Conservation (phyloP, 2,113 vertebrate genomes). For the Capreolus pygargus region DNA sequence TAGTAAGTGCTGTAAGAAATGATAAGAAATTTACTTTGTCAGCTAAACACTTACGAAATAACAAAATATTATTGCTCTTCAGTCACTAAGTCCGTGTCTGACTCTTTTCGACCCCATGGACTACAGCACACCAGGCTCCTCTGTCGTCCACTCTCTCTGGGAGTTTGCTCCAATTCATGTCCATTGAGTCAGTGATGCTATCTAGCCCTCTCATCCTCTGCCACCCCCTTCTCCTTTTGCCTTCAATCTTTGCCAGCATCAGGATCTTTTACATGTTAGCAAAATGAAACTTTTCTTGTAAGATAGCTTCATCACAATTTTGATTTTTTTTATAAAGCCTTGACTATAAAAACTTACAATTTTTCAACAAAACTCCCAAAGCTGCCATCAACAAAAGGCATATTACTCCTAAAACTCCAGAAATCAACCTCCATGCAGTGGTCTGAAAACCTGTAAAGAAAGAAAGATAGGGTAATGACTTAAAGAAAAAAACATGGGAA, state of each 20-base stretch:
- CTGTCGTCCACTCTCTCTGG: neutral
- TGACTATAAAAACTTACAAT: slow-evolving; percentile 40
- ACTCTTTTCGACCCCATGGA: neutral
- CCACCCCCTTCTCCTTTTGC: neutral
- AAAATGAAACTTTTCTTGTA: neutral
- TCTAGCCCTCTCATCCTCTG: neutral
- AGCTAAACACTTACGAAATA: neutral
- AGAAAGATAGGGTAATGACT: neutral
- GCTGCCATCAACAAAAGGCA: slow-evolving; percentile 18
- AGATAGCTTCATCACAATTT: neutral
- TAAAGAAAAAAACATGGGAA: neutral
- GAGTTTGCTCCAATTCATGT: neutral
- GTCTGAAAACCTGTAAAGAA: slow-evolving; percentile 31
- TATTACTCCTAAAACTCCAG: slow-evolving; percentile 28
- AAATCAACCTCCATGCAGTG: slow-evolving; percentile 50
- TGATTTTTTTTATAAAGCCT: neutral
- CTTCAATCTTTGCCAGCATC: neutral
- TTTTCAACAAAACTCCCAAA: slow-evolving; percentile 43
- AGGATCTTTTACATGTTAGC: neutral
- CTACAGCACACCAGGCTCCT: neutral
- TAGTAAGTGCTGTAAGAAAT: slow-evolving; percentile 4
- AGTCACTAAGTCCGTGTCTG: neutral
- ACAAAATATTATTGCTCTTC: neutral
- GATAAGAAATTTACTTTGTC: neutral
- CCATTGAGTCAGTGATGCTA: neutral